A percentile compares a stretch with the other conserved stretches of the same genome.
Evolutionary conservation across 2,113 vertebrate species (phyloP).

Genomic region (Isichthys henryi): DNA sequence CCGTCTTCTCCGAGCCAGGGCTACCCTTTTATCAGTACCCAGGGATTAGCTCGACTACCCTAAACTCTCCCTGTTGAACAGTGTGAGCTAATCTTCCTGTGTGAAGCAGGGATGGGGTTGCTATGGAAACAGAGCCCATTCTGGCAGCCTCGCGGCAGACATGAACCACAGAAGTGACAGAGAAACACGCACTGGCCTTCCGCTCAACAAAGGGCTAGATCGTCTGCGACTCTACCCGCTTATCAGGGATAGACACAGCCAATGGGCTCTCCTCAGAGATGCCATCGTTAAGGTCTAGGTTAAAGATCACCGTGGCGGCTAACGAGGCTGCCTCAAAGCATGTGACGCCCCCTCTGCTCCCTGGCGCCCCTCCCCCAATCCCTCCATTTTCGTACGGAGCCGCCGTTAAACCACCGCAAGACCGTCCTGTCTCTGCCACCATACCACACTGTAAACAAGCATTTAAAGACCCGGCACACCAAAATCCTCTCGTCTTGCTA

Average conservation of each 20-base stretch:
- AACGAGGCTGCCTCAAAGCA: neutral
- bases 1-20: slow-evolving; percentile 69
- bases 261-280: neutral
- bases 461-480: neutral
- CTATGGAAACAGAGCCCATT: slow-evolving; percentile 75
- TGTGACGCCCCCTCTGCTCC: neutral
- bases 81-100: slow-evolving; percentile 77
- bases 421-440: neutral
- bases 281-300: slow-evolving; percentile 47
- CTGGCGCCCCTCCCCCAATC: neutral
- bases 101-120: slow-evolving; percentile 75
- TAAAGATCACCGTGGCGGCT: slow-evolving; percentile 45
- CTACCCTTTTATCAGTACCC: slow-evolving; percentile 74
- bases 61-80: slow-evolving; percentile 76
- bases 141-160: slow-evolving; percentile 71
- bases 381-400: neutral
- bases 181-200: slow-evolving; percentile 63
- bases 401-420: neutral
- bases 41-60: slow-evolving; percentile 76
- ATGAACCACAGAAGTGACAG: slow-evolving; percentile 66
- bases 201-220: slow-evolving; percentile 56
- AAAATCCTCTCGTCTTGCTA: neutral
- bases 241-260: slow-evolving; percentile 30
- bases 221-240: neutral
- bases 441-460: neutral